Base-by-base conservation (phyloP, 2,113 vertebrate genomes). In the Pituophis catenifer region DNA sequence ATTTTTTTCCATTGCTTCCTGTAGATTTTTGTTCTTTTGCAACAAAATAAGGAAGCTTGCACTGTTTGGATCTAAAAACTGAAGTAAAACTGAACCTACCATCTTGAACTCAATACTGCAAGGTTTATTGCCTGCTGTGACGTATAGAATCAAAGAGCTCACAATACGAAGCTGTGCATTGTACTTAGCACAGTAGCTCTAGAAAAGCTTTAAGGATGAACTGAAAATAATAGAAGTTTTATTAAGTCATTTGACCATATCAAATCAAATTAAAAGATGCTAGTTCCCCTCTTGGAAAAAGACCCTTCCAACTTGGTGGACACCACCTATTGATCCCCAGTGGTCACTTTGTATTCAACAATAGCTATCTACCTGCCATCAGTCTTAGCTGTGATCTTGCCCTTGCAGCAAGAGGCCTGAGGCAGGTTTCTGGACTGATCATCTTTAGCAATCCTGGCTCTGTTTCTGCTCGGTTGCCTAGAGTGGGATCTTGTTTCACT, bases 401-500 rank as follows among this genome's bases (percentile, higher is more conserved):
- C 33, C 75, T 81, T 44, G 44, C 17, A 44, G 1, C 19, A 23
- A 13, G 13, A 29, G 5, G 90, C 52, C 19, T 3, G 38, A 9
- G 53, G 44, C 24, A 17, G 33, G 33, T 23, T 33, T 88, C 90
- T 13, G 19, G 33, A 38, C 88, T 29, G 48, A 88, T 29, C 54
- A 48, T 88, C 91, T 59, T n/a, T 86, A 88, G 85, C 44, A 87
- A 44, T 24, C 85, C 57, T n/a, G 50, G 91, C 91, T 89, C 33
- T 29, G 75, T 48, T 11, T 90, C 70, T 57, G 29, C 55, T 53
- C 55, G 9, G 70, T 38, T 11, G 23, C 57, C 12, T 53, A 29
- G 57, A 38, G 89, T 13, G 33, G 75, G 92, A 90, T 93, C 92
- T 33, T 44, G 89, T 93, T 93, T 93, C 92, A 81, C 88, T 59